A percentile compares a stretch with the other conserved stretches of the same genome.
Conservation (phyloP, 2,888 invertebrate genomes). For the Eupelmus urozonus region DNA sequence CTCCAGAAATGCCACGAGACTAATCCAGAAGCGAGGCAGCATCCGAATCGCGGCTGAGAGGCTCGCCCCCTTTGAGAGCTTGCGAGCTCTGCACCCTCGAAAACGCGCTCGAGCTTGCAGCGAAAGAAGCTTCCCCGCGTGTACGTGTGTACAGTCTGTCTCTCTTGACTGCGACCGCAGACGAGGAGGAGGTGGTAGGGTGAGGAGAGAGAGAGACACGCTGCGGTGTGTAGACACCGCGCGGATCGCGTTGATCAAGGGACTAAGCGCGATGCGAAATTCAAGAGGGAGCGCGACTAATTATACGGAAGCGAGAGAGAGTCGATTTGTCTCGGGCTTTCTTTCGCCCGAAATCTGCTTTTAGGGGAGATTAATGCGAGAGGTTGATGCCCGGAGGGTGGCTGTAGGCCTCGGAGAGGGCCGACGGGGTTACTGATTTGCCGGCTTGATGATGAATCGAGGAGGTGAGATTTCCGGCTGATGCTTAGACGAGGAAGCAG, state of each 20-base stretch:
- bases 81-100: too few relatives aligned
- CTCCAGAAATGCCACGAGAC: too few relatives aligned
- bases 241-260: neutral
- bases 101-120: conserved; percentile 24
- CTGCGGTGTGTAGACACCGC: neutral
- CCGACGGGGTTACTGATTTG: too few relatives aligned
- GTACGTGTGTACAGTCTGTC: neutral
- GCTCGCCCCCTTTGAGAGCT: too few relatives aligned
- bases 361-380: too few relatives aligned
- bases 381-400: too few relatives aligned
- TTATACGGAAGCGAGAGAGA: neutral
- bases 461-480: too few relatives aligned
- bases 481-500: too few relatives aligned
- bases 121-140: neutral
- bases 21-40: too few relatives aligned
- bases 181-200: neutral
- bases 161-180: neutral
- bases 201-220: neutral
- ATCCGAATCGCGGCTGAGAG: too few relatives aligned
- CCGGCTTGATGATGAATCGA: too few relatives aligned
- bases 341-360: neutral
- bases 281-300: conserved; percentile 7
- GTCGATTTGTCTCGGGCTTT: neutral
- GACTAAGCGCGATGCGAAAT: conserved; percentile 15
- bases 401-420: too few relatives aligned